Conservation (phyloP, 2,797 vertebrate genomes). For the Melanotaenia parkinsoni region DNA sequence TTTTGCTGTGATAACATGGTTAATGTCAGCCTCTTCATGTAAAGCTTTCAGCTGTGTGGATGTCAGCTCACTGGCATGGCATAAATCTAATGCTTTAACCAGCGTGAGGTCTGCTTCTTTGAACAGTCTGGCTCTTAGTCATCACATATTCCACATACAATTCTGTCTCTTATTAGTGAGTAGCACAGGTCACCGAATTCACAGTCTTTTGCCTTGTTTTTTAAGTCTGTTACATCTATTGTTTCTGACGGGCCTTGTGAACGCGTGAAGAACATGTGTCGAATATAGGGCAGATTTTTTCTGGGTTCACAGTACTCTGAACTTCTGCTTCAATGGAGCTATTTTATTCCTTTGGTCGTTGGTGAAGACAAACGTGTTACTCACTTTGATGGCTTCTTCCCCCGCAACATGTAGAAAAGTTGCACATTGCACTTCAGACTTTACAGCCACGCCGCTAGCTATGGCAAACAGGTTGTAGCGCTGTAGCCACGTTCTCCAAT, state of each 20-base stretch:
- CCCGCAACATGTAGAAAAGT: neutral
- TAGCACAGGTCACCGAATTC: neutral
- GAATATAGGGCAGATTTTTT: too few relatives aligned
- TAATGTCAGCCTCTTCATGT: neutral
- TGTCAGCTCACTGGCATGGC: neutral
- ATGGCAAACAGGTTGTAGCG: neutral
- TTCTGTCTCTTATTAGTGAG: neutral
- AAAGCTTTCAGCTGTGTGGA: neutral
- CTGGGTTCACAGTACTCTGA: neutral
- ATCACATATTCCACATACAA: neutral
- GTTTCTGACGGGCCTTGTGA: too few relatives aligned
- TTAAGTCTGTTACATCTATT: too few relatives aligned
- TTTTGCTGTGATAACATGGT: too few relatives aligned
- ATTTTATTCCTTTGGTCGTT: neutral
- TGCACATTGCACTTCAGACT: neutral
- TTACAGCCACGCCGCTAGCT: neutral
- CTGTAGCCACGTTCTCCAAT: neutral
- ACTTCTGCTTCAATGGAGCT: neutral
- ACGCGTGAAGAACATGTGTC: too few relatives aligned
- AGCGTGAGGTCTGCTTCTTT: neutral
- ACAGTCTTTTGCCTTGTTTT: too few relatives aligned
- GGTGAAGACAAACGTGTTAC: neutral
- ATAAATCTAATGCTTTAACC: neutral
- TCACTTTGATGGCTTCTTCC: neutral
- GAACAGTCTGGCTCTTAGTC: too few relatives aligned